Conservation (phyloP, 1,140 invertebrate genomes). For the Lerema accius region DNA sequence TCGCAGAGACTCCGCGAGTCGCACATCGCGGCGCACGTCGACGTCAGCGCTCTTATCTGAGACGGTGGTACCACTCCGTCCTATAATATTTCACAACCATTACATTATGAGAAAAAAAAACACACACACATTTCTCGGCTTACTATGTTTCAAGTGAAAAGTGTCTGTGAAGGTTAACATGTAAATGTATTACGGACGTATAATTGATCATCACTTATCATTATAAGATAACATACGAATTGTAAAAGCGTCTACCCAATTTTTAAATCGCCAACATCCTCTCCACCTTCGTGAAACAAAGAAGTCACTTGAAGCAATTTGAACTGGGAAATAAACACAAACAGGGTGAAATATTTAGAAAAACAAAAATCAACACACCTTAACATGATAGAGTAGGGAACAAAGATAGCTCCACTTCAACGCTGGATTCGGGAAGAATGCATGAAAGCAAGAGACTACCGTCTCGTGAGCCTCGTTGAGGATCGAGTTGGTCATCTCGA, state of each 20-base stretch:
- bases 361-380: constrained; percentile 82
- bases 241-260: no score
- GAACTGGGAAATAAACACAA: background rate
- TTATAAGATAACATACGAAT: no score
- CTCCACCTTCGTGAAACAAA: no score
- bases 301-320: no score
- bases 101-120: background rate
- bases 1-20: constrained; percentile 63
- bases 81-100: constrained; percentile 37
- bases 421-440: constrained; percentile 96
- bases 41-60: constrained; percentile 47
- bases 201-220: no score
- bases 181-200: no score
- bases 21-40: constrained; percentile 68
- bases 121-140: no score
- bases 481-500: constrained; percentile 87
- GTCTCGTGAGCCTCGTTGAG: constrained; percentile 95
- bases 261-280: no score
- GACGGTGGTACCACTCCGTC: constrained; percentile 59
- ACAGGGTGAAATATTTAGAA: background rate
- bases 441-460: constrained; percentile 96
- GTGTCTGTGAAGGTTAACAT: no score
- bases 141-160: no score
- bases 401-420: constrained; percentile 97
- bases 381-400: constrained; percentile 91